Evolutionary conservation across 2,113 vertebrate species (phyloP).

Genomic region (Nannospalax galili): DNA sequence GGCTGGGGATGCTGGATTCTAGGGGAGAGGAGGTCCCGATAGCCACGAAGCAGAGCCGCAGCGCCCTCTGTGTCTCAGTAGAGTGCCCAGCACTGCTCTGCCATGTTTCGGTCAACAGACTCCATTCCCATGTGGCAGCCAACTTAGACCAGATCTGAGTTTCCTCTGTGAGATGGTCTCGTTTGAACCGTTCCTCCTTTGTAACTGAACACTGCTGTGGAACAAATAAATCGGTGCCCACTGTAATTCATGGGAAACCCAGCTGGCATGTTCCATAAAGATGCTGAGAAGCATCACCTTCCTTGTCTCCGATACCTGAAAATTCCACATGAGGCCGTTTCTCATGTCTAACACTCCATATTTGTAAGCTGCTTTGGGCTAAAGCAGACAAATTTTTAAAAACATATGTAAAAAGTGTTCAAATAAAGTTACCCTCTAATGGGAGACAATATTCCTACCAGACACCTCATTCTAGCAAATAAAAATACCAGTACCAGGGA

Average conservation of each 20-base stretch:
- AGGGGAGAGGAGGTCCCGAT: background rate
- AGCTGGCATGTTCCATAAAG: background rate
- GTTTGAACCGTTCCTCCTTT: background rate
- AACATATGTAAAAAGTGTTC: background rate
- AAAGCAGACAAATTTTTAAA: background rate
- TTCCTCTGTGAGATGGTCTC: background rate
- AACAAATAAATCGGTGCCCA: background rate
- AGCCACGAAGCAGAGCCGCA: background rate
- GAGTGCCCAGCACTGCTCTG: background rate
- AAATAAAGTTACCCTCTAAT: too few relatives aligned
- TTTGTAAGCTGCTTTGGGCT: background rate
- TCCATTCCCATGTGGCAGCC: background rate
- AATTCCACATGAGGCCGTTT: background rate
- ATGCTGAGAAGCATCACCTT: background rate
- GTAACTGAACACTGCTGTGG: background rate
- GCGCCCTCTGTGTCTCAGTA: background rate
- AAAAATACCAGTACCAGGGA: too few relatives aligned
- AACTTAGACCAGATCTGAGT: background rate
- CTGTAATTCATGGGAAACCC: background rate
- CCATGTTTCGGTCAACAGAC: background rate
- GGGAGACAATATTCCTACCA: too few relatives aligned
- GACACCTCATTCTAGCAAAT: too few relatives aligned
- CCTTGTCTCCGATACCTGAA: background rate
- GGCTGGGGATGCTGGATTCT: background rate
- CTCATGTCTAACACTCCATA: background rate